Evolutionary conservation across 2,888 invertebrate species (phyloP).

Genomic region (Xestia ashworthii): DNA sequence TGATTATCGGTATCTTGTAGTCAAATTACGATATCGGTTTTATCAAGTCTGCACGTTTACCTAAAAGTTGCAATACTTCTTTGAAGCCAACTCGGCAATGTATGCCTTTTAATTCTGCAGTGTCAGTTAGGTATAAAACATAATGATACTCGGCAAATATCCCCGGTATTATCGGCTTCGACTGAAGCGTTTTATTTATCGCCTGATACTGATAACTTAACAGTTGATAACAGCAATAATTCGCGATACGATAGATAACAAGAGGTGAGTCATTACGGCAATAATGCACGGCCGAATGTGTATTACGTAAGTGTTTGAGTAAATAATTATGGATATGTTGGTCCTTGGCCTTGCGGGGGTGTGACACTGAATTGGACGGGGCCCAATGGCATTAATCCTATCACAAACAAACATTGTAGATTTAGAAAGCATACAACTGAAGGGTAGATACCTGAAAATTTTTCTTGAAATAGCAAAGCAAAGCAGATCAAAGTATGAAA

Average conservation of each 20-base stretch:
- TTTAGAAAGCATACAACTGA: neutral
- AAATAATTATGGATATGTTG: conserved; percentile 29
- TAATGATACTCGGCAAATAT: conserved; percentile 23
- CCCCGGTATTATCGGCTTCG: conserved; percentile 36
- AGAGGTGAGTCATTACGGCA: conserved; percentile 43
- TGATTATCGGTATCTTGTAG: conserved; percentile 5
- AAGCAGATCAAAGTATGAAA: neutral
- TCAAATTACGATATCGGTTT: conserved; percentile 15
- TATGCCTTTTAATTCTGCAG: conserved; percentile 19
- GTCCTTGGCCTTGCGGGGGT: conserved; percentile 7
- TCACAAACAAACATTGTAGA: neutral
- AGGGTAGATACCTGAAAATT: neutral
- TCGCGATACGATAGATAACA: conserved; percentile 50
- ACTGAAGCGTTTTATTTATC: conserved; percentile 58
- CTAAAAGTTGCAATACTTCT: neutral
- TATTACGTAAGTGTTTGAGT: conserved; percentile 42
- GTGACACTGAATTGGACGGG: conserved; percentile 10
- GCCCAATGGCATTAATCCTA: neutral
- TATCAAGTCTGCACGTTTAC: conserved; percentile 16
- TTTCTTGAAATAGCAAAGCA: neutral
- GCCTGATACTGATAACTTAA: conserved; percentile 55
- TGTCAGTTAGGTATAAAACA: conserved; percentile 17
- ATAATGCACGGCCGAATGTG: conserved; percentile 25
- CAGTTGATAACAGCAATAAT: conserved; percentile 62
- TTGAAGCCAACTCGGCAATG: neutral